These are phyloP conservation scores for Parnassius smintheus DNA, from an alignment of 2,888 invertebrate genomes.

Conservation along the genomic window DNA sequence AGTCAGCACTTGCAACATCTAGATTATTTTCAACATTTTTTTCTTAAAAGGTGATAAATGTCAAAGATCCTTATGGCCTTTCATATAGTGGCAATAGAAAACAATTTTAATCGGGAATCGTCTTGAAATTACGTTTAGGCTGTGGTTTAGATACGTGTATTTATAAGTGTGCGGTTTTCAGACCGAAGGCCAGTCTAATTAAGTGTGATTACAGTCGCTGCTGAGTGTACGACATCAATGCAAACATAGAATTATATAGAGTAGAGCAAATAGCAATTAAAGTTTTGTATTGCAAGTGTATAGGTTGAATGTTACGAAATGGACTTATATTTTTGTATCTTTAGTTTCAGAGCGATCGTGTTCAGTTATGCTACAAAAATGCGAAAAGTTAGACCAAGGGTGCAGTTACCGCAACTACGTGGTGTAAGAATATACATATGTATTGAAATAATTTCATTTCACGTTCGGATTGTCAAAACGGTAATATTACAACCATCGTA, in stretches of 20 bases:
- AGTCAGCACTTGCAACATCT: too few relatives aligned
- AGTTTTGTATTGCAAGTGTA: background rate
- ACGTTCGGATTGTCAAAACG: too few relatives aligned
- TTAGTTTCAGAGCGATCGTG: too few relatives aligned
- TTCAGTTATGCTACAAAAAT: too few relatives aligned
- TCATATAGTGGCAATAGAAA: background rate
- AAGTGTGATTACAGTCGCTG: slow-evolving; percentile 5
- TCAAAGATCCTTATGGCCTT: background rate
- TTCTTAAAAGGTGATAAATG: background rate
- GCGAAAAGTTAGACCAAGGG: too few relatives aligned
- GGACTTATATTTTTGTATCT: too few relatives aligned
- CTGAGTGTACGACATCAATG: background rate
- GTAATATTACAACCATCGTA: too few relatives aligned
- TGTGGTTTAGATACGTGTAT: background rate
- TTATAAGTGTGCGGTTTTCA: slow-evolving; percentile 23
- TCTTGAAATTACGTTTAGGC: slow-evolving; percentile 17
- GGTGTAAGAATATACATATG: too few relatives aligned
- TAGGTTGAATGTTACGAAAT: background rate
- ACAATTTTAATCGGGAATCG: background rate
- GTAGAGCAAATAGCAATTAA: background rate
- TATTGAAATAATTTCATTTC: too few relatives aligned
- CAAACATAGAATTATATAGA: slow-evolving; percentile 4
- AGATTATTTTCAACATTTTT: background rate
- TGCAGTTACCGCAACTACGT: too few relatives aligned
- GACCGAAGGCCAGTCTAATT: slow-evolving; percentile 18